Evolutionary conservation across 2,888 invertebrate genomes (phyloP), one percentile per base, ranked within the genome.

Genomic region (Aporophyla lueneburgensis): DNA sequence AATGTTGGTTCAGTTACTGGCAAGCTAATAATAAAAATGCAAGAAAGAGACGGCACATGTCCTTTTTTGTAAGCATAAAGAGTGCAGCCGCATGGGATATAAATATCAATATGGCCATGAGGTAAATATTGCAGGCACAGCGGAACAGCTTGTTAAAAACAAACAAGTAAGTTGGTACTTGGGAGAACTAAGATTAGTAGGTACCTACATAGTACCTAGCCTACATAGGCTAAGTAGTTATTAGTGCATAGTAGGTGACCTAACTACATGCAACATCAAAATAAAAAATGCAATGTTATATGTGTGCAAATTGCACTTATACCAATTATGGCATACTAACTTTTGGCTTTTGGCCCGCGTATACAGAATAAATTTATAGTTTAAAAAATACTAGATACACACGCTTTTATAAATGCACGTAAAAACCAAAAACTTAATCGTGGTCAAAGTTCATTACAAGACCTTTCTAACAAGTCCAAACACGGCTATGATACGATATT

Each of bases 51-150:
- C 9, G 16, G 3, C 43, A 33, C 49, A 49, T 27, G 21, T 19
- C 2, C 1, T n/a, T 72, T 59, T n/a, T 24, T n/a, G 21, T 54
- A 33, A 49, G 80, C 49, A 40, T 40, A 21, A 80, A 14, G 27
- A 80, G 66, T 58, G 21, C 33, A 63, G 19, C 27, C 21, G 10
- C 9, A 10, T 56, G 12, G 21, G 63, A 24, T 72, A 66, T 80
- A 24, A 49, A 78, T 65, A 14, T 24, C 62, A 21, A 65, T 27
- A 27, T 65, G 5, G 2, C 27, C 46, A 61, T 66, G 27, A 66
- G 61, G 80, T 73, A 78, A 80, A 80, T 49, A 54, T 4, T 49
- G 43, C 56, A 46, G n/a, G 12, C 61, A 46, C 72, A 58, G 72
- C 53, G n/a, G 9, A 68, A 46, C 72, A 58, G 72, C 46, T 76